Evolutionary conservation across 2,113 vertebrate species (phyloP).

Genomic region (Choloepus hoffmanni): DNA sequence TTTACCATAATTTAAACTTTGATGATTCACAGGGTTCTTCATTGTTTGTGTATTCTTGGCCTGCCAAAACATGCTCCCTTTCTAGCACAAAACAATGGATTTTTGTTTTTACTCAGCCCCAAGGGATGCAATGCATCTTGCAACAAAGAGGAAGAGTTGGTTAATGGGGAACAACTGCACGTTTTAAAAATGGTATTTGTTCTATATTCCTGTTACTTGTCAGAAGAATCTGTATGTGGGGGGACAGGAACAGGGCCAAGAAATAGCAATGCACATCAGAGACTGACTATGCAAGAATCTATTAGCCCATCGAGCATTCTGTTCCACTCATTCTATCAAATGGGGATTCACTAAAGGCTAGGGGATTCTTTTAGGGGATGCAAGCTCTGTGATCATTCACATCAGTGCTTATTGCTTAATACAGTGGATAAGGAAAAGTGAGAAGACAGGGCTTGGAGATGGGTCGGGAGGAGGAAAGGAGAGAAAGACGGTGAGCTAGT

Average conservation of each 20-base stretch:
- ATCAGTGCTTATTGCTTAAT: background rate
- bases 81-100: background rate
- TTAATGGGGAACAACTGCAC: conserved; percentile 5
- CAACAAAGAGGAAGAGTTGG: background rate
- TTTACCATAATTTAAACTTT: conserved; percentile 54
- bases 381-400: background rate
- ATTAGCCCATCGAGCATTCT: background rate
- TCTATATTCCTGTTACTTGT: background rate
- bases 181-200: conserved; percentile 4
- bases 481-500: background rate
- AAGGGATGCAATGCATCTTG: background rate
- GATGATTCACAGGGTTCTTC: background rate
- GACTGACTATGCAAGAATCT: background rate
- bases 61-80: conserved; percentile 30
- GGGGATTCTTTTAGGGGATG: background rate
- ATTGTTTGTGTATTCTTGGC: conserved; percentile 25
- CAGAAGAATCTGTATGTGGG: background rate
- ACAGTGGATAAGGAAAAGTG: background rate
- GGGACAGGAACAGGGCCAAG: background rate
- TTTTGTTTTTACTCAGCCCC: background rate
- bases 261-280: background rate
- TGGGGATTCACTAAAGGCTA: background rate
- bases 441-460: background rate
- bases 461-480: background rate
- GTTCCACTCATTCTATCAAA: background rate